Conservation (phyloP, 2,113 vertebrate species). For the Pelmatolapia mariae region DNA sequence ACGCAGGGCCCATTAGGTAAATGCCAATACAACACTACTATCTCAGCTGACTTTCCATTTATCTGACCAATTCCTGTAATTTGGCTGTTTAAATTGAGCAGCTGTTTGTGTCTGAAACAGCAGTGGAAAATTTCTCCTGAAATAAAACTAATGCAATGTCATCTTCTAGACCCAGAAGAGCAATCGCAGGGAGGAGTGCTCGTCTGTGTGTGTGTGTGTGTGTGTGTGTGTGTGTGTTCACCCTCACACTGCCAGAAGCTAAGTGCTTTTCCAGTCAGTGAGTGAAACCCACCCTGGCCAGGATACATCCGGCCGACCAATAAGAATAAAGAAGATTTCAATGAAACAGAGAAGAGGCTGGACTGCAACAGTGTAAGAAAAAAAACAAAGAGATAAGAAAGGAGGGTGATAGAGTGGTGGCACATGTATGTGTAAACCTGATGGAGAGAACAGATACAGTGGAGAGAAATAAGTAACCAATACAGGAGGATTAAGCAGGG, state of each 20-base stretch:
- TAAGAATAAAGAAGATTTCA: not conserved
- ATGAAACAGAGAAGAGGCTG: not conserved
- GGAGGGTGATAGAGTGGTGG: not conserved
- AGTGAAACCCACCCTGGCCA: constrained; percentile 4
- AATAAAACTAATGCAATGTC: not conserved
- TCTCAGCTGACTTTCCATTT: not conserved
- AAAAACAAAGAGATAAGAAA: not conserved
- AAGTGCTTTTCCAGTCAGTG: constrained; percentile 59
- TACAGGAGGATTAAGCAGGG: not conserved
- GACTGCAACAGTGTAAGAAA: not conserved
- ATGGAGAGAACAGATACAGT: not conserved
- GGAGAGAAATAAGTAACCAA: not conserved
- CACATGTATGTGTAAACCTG: not conserved
- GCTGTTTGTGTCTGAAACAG: not conserved
- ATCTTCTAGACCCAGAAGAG: not conserved
- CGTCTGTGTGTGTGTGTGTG: not conserved
- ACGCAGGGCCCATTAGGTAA: not conserved
- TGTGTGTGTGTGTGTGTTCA: not conserved
- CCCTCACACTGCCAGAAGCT: constrained; percentile 20
- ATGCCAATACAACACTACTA: not conserved
- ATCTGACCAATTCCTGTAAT: not conserved
- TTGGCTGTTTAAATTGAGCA: not conserved
- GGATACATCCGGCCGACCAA: constrained; percentile 23
- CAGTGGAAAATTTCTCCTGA: not conserved
- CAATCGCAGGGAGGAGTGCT: not conserved